A percentile compares a stretch with the other conserved stretches of the same genome.
Conservation (phyloP, 2,113 vertebrate genomes). For the Lucifuga dentata region DNA sequence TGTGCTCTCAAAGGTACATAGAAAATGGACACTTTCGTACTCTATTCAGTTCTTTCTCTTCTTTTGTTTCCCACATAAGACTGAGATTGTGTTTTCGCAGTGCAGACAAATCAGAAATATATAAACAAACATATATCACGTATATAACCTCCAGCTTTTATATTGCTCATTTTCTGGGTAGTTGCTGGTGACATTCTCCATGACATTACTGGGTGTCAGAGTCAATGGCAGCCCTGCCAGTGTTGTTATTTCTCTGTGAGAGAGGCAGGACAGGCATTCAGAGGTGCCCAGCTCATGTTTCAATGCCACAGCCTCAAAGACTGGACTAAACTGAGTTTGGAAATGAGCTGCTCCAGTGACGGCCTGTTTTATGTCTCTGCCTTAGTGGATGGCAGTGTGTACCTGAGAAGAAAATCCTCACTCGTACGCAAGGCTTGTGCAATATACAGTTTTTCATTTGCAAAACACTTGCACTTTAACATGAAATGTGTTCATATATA, state of each 20-base stretch:
- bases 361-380: conserved; percentile 14
- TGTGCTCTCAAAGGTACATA: conserved; percentile 17
- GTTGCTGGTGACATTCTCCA: conserved; percentile 54
- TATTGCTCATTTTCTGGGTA: conserved; percentile 32
- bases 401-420: not conserved
- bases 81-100: conserved; percentile 11
- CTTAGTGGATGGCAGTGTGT: not conserved
- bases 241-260: conserved; percentile 61
- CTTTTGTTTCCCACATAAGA: conserved; percentile 16
- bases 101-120: not conserved
- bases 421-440: too few species aligned
- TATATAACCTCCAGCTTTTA: not conserved
- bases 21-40: not conserved
- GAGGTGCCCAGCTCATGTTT: conserved; percentile 60
- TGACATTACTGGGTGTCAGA: conserved; percentile 45
- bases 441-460: too few species aligned
- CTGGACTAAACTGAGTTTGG: conserved; percentile 29
- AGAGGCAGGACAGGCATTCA: conserved; percentile 28
- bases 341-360: conserved; percentile 17
- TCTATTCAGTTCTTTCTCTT: conserved; percentile 17
- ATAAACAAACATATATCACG: too few species aligned
- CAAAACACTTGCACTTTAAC: not conserved
- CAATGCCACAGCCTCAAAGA: conserved; percentile 54
- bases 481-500: conserved; percentile 37
- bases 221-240: conserved; percentile 29